Conservation (phyloP, 2,113 vertebrate species). For the Chlamydotis undulata region DNA sequence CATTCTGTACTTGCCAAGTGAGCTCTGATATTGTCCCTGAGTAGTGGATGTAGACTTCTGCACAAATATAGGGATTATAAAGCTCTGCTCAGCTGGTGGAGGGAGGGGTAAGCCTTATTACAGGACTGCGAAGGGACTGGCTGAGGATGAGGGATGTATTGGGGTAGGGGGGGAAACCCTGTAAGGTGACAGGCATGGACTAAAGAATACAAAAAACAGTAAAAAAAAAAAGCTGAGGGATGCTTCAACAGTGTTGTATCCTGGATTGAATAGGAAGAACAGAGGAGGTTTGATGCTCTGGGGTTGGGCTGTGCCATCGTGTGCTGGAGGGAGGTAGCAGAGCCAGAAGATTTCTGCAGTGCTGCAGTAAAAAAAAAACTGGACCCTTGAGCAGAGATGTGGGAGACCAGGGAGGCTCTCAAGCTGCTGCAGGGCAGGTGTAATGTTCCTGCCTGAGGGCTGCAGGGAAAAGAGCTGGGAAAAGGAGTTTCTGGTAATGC, state of each 20-base stretch:
- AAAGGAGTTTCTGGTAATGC: background rate
- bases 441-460: background rate
- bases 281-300: background rate
- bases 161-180: background rate
- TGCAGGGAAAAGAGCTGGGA: background rate
- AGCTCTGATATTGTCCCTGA: background rate
- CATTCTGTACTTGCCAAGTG: background rate
- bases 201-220: background rate
- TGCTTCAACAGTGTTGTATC: background rate
- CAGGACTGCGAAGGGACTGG: background rate
- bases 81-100: background rate
- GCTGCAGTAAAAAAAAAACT: background rate
- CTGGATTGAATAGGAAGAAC: background rate
- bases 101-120: background rate
- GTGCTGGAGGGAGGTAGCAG: background rate
- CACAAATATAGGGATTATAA: background rate
- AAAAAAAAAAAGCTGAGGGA: background rate
- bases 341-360: background rate
- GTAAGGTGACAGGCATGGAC: accelerated
- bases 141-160: background rate
- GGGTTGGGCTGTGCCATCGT: background rate
- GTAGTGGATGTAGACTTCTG: background rate
- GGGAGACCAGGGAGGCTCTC: accelerated
- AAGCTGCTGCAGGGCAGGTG: background rate
- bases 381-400: background rate